These are phyloP conservation scores for Drosophila sulfurigaster DNA, from an alignment of 1,140 invertebrate species.

Conservation along the genomic window DNA sequence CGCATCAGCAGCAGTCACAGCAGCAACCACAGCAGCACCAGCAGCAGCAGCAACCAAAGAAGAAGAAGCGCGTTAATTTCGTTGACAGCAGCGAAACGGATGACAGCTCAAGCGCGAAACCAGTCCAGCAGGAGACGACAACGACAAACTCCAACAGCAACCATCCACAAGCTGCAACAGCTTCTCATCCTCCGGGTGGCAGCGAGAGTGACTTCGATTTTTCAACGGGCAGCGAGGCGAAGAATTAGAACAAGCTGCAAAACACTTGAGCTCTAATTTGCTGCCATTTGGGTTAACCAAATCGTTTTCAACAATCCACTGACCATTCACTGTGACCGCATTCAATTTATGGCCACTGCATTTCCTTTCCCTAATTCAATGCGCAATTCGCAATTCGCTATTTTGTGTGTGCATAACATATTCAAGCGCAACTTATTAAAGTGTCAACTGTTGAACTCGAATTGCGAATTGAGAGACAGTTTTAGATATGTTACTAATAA, in stretches of 20 bases:
- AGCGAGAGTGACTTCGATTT: constrained; percentile 84
- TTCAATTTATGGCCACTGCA: constrained; percentile 71
- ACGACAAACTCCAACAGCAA: neutral
- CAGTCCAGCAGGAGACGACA: constrained; percentile 51
- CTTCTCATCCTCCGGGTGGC: constrained; percentile 29
- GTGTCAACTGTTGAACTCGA: neutral
- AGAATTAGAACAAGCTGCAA: constrained; percentile 77
- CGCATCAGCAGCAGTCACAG: constrained; percentile 64
- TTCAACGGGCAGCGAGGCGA: constrained; percentile 80
- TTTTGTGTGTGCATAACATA: neutral
- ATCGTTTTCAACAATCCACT: constrained; percentile 40
- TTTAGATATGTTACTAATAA: neutral
- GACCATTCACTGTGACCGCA: constrained; percentile 54
- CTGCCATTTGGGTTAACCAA: constrained; percentile 78
- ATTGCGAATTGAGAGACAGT: too few relatives aligned
- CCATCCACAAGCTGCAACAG: constrained; percentile 10
- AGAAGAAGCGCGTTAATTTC: constrained; percentile 85
- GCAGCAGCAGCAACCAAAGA: constrained; percentile 78
- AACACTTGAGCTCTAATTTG: constrained; percentile 73
- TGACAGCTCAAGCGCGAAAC: constrained; percentile 82
- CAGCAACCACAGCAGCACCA: constrained; percentile 65
- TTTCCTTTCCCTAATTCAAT: neutral
- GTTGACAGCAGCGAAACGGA: constrained; percentile 85
- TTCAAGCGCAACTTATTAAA: constrained; percentile 2
- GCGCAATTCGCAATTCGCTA: neutral